Percentiles rank a stretch among this genome's conserved stretches.
Conservation (phyloP, 2,797 vertebrate species). For the Sebastes cheni region DNA sequence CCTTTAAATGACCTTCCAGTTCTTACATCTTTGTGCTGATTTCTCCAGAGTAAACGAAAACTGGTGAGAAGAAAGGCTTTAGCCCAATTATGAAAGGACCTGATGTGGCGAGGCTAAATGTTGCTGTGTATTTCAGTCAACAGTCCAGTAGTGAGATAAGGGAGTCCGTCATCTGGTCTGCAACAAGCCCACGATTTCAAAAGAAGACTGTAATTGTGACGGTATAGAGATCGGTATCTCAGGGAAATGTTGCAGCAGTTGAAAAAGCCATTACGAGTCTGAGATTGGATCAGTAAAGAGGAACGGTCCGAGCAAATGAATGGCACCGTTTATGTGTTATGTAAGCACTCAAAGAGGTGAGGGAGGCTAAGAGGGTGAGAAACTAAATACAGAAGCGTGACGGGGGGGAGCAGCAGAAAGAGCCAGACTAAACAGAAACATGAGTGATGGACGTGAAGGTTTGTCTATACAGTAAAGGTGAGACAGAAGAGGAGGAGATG, state of each 20-base stretch:
- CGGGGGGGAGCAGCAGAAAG: not conserved
- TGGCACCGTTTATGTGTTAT: slow-evolving; percentile 53
- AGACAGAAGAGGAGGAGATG: slow-evolving; percentile 17
- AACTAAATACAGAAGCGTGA: slow-evolving; percentile 21
- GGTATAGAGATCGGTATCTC: slow-evolving; percentile 42
- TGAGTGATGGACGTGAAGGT: not conserved
- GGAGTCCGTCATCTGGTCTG: slow-evolving; percentile 35
- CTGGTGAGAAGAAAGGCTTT: slow-evolving; percentile 3
- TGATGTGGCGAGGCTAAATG: slow-evolving; percentile 11
- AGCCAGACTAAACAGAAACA: slow-evolving; percentile 37
- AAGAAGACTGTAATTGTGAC: slow-evolving; percentile 20
- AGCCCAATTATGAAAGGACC: not conserved
- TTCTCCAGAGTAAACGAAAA: slow-evolving; percentile 25
- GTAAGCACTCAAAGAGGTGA: slow-evolving; percentile 44
- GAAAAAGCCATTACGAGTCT: slow-evolving; percentile 22
- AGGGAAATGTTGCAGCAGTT: slow-evolving; percentile 29
- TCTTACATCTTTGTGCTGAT: not conserved
- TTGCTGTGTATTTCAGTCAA: slow-evolving; percentile 7
- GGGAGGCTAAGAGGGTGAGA: slow-evolving; percentile 35
- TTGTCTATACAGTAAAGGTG: slow-evolving; percentile 16
- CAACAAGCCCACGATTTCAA: slow-evolving; percentile 8
- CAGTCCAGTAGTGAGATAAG: slow-evolving; percentile 14
- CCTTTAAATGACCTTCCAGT: slow-evolving; percentile 34
- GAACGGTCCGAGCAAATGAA: slow-evolving; percentile 31
- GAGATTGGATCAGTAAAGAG: slow-evolving; percentile 51